Evolutionary conservation across 2,113 vertebrate genomes (phyloP).

Genomic region (Psilopogon haemacephalus): DNA sequence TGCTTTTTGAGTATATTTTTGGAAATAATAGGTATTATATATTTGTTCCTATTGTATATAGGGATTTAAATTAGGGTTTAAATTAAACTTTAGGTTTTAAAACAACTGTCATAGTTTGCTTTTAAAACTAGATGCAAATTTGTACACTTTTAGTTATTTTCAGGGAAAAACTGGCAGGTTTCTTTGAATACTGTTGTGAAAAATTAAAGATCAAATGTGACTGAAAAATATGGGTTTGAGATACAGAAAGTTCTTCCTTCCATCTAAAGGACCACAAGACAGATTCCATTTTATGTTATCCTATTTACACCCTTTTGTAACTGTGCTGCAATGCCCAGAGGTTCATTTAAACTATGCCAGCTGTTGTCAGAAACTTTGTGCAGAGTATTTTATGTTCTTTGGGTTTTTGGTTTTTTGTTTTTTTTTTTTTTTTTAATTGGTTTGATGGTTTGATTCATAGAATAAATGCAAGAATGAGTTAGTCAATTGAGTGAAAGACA

Average conservation of each 20-base stretch:
- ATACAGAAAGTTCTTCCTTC: background rate
- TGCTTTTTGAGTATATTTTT: background rate
- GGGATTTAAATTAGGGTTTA: background rate
- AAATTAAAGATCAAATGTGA: background rate
- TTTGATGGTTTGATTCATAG: background rate
- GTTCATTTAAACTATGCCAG: background rate
- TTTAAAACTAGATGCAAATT: background rate
- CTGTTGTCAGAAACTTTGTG: background rate
- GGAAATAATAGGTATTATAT: background rate
- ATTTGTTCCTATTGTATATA: background rate
- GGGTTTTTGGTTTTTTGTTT: too few species aligned
- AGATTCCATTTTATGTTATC: background rate
- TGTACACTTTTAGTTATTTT: background rate
- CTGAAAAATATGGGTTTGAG: background rate
- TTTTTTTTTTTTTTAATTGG: background rate
- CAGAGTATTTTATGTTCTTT: too few species aligned
- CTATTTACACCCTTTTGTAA: background rate
- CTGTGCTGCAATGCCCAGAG: background rate
- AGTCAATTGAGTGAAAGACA: background rate
- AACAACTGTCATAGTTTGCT: background rate
- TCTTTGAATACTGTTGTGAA: background rate
- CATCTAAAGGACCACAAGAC: background rate
- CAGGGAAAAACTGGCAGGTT: background rate
- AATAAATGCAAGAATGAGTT: background rate
- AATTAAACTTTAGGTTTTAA: background rate